Conservation (phyloP, 2,113 vertebrate genomes). For the Alces alces region DNA sequence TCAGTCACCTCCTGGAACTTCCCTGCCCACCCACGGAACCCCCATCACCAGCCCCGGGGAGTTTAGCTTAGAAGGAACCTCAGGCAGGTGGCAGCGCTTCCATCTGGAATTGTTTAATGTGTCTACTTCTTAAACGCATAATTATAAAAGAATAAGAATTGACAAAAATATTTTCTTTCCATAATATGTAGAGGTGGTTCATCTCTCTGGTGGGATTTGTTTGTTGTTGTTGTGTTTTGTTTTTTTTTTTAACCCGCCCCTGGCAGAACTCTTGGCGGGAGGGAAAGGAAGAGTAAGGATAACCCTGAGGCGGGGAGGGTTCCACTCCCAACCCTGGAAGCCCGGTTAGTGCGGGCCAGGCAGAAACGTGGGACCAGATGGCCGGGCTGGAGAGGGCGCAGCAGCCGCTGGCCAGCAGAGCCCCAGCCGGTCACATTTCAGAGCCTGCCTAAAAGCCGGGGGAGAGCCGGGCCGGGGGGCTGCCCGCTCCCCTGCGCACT, state of each 20-base stretch:
- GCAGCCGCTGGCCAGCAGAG: conserved; percentile 78
- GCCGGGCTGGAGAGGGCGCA: background rate
- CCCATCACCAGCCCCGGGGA: background rate
- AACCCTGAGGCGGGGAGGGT: conserved; percentile 73
- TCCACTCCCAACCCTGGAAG: conserved; percentile 50
- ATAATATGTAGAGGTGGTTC: conserved; percentile 85
- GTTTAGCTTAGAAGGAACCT: background rate
- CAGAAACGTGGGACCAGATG: background rate
- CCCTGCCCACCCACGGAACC: background rate
- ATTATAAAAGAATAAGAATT: conserved; percentile 94
- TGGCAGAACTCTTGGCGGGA: conserved; percentile 71
- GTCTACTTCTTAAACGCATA: conserved; percentile 87
- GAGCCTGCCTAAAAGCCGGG: conserved; percentile 62
- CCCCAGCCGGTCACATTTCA: conserved; percentile 65
- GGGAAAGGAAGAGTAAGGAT: conserved; percentile 5
- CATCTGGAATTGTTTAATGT: conserved; percentile 85
- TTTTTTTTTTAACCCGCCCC: conserved; percentile 31
- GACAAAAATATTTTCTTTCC: conserved; percentile 99
- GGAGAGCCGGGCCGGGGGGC: background rate
- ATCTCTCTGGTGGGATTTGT: conserved; percentile 68
- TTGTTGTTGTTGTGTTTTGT: background rate
- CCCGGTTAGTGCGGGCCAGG: background rate
- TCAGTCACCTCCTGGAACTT: background rate
- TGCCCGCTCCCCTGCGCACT: fast-evolving
- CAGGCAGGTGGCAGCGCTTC: background rate